Percentiles rank a stretch among this genome's conserved stretches.
Conservation (phyloP, 1,140 invertebrate species). For the Sminthurinus signatus region DNA sequence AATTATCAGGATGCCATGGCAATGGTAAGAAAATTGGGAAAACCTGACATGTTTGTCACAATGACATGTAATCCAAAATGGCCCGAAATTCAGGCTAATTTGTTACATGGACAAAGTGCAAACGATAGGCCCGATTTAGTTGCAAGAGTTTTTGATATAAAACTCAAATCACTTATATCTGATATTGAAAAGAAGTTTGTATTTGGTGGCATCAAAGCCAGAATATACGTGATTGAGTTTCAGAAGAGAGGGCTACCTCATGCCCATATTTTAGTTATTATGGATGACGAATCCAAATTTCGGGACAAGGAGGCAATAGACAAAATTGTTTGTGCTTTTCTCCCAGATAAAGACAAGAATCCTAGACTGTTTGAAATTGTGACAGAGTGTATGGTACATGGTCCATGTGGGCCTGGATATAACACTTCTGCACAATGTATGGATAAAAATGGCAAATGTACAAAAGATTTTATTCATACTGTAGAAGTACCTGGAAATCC, state of each 20-base stretch:
- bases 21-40: constrained; percentile 44
- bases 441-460: constrained; percentile 43
- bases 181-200: neutral
- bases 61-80: constrained; percentile 49
- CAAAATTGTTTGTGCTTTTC: constrained; percentile 36
- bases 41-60: constrained; percentile 48
- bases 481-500: no score
- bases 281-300: constrained; percentile 34
- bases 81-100: constrained; percentile 45
- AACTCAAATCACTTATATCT: constrained; percentile 5
- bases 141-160: constrained; percentile 46
- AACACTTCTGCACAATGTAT: constrained; percentile 19
- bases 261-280: constrained; percentile 41
- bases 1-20: constrained; percentile 48
- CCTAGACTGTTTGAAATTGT: constrained; percentile 20
- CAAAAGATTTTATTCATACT: constrained; percentile 43
- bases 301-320: constrained; percentile 34
- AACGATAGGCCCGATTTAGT: constrained; percentile 47
- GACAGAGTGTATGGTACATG: constrained; percentile 20
- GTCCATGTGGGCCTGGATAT: constrained; percentile 29
- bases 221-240: constrained; percentile 44
- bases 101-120: constrained; percentile 3
- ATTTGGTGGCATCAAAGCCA: neutral
- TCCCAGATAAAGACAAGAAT: constrained; percentile 37
- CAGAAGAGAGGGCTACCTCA: constrained; percentile 45